Conservation (phyloP, 2,113 vertebrate genomes). For the Chloebia gouldiae region DNA sequence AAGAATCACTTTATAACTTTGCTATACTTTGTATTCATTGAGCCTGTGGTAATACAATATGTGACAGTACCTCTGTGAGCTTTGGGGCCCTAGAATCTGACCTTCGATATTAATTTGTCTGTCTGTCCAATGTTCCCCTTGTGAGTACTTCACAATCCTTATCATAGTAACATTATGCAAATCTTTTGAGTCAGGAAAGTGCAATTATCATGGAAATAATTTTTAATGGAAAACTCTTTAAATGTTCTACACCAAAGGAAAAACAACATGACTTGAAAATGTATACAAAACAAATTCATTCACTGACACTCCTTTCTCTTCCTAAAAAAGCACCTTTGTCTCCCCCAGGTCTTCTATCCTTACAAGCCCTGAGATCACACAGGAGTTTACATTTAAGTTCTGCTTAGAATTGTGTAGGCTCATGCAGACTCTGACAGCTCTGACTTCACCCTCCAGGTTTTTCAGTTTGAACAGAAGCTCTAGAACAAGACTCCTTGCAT, state of each 20-base stretch:
- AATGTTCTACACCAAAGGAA: neutral
- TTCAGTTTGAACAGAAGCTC: neutral
- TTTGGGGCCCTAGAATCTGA: neutral
- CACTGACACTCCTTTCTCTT: neutral
- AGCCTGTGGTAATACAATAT: neutral
- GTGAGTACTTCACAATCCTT: neutral
- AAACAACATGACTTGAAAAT: neutral
- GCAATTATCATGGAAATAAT: neutral
- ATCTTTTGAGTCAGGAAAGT: neutral
- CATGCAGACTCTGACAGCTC: neutral
- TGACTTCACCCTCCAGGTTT: neutral
- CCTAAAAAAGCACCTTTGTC: neutral
- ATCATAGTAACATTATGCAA: rapidly evolving
- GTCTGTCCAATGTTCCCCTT: neutral
- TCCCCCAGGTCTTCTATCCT: neutral
- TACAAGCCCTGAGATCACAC: rapidly evolving
- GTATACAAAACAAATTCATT: neutral
- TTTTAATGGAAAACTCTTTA: neutral
- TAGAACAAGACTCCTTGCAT: neutral
- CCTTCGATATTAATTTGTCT: neutral
- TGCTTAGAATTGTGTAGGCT: neutral
- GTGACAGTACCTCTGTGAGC: neutral
- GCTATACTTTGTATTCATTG: neutral
- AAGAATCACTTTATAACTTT: neutral
- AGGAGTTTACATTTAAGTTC: neutral